Percentiles rank a stretch among this genome's conserved stretches.
phyloP scores from a whole-genome alignment of 2,888 invertebrate species.

The Agrotis puta region DNA sequence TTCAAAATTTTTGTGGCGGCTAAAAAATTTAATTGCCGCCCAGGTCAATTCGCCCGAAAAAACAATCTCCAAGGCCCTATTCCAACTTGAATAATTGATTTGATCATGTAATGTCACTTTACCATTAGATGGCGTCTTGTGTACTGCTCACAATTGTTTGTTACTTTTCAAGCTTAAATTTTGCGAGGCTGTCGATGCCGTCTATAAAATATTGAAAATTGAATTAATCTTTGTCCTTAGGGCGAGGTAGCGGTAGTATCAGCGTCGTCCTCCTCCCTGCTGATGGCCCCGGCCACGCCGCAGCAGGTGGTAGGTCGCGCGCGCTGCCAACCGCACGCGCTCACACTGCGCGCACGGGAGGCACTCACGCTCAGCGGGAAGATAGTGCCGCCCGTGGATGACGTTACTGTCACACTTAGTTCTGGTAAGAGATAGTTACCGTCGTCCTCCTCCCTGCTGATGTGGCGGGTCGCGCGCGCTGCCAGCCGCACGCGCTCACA shows the following conservation, averaged over 20 bases:
- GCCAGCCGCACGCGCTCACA: conserved; percentile 92
- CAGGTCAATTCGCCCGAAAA: too few species aligned
- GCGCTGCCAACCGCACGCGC: conserved; percentile 93
- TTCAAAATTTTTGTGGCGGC: too few species aligned
- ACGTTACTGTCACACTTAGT: conserved; percentile 90
- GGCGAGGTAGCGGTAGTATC: conserved; percentile 91
- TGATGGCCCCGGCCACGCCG: conserved; percentile 85
- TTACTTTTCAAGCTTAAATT: too few species aligned
- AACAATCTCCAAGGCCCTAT: too few species aligned
- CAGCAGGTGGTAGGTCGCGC: conserved; percentile 88
- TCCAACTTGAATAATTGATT: too few species aligned
- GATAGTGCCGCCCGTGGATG: conserved; percentile 92
- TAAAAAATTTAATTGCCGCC: too few species aligned
- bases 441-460: conserved; percentile 85
- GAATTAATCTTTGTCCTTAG: conserved; percentile 58
- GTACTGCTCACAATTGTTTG: too few species aligned
- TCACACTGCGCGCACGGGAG: conserved; percentile 91
- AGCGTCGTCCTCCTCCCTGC: conserved; percentile 93
- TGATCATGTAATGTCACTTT: too few species aligned
- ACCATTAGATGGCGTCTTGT: too few species aligned
- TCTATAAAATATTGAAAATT: too few species aligned
- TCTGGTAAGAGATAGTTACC: conserved; percentile 13
- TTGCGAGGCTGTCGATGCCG: too few species aligned
- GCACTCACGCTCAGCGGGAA: conserved; percentile 93
- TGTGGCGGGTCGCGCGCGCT: conserved; percentile 91